Base-by-base conservation (phyloP, 2,797 vertebrate genomes). In the Darevskia nairensis region DNA sequence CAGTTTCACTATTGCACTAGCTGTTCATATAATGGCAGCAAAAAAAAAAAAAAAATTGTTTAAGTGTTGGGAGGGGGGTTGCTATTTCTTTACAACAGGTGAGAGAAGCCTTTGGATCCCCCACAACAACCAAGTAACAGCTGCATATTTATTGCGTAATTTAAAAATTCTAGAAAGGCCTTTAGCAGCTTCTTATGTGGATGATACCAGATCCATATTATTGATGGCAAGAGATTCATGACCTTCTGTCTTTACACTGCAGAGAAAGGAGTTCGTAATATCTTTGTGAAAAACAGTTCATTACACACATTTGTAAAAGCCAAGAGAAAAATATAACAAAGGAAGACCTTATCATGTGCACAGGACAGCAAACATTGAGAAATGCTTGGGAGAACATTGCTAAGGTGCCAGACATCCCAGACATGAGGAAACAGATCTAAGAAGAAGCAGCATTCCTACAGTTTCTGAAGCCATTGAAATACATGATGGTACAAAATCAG, bases 401-500 rank as follows among this genome's bases (percentile, higher is more conserved):
- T 46, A 80, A 72, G 15, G 32, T 80, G 29, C 23, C 59, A 50
- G 2, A 81, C 11, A 46, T 27, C 61, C 32, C 41, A 74, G 15
- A n/a, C 50, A 75, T 81, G 25, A 46, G 59, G 79, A 91, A 91
- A 89, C 80, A 85, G 50, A 80, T 84, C 59, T 88, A 86, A 74
- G 86, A 84, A 90, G 6, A 64, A 85, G 61, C 74, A 91, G 85
- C 77, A 83, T 80, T 55, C 87, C 88, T 82, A 21, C 29, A 21
- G 76, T 29, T 93, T 35, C 46, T 94, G 90, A 32, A 41, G 44
- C 59, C 41, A 44, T 86, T 81, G 68, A 90, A 74, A 92, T 91
- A 64, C 39, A 32, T 55, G 32, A 19, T 92, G 11, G 27, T 32
- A 0, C 32, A 74, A 87, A 87, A 79, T 91, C 79, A 55, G 1